Base-by-base conservation (phyloP, 2,113 vertebrate species). In the Chascanopsetta lugubris region DNA sequence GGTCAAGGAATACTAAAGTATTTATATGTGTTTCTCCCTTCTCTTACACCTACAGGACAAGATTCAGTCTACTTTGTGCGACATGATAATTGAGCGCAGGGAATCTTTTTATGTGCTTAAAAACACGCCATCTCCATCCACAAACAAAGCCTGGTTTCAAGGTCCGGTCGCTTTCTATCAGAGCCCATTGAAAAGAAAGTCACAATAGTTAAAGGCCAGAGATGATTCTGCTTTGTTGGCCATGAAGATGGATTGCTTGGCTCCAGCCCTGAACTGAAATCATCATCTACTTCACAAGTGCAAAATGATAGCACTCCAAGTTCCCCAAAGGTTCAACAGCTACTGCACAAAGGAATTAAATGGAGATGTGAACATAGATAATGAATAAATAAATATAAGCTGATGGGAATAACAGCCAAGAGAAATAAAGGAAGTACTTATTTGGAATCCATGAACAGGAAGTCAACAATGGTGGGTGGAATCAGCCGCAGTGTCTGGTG, bases 71-170 rank as follows among this genome's bases (percentile, higher is more conserved):
- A 42, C 22, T 70, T 54, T 75, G 22, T 42, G 43, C 69, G 42
- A 10, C 26, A 51, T 38, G 25, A 50, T 47, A 56, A 73, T 61
- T 49, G 25, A 77, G 36, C 60, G 36, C 22, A 3, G 27, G 25
- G 29, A 59, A 65, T 54, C 69, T 38, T 2, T 72, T 18, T 67
- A 62, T 27, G 34, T 48, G 53, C 27, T 32, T 3, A 72, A 70
- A 42, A 62, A 54, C 11, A 40, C 34, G 38, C 27, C 57, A 13
- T 34, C 62, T 43, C n/a, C 24, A 32, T 68, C n/a, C 2, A n/a
- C 56, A 79, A 62, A 78, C 60, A 78, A 66, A 65, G 34, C 50
- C 1, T 2, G 21, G 32, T 75, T 84, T 85, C 82, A 80, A 81
- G 78, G 74, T 75, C 72, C 55, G 36, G 34, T 70, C 72, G 3